Evolutionary conservation across 2,888 invertebrate genomes (phyloP).

Genomic region (Seira ritae): DNA sequence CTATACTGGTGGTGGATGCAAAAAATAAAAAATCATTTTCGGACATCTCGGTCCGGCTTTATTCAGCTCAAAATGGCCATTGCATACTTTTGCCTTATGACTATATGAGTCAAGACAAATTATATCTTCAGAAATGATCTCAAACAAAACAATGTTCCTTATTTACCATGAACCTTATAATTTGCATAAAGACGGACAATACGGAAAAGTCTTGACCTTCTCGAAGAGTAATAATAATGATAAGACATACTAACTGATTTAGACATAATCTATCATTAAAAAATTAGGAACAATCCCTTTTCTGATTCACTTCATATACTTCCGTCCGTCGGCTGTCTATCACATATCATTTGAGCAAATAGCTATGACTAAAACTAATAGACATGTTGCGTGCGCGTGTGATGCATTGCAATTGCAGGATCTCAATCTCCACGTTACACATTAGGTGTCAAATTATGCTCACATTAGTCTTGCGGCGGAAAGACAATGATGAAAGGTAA

Average conservation of each 20-base stretch:
- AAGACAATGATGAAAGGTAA: slow-evolving; percentile 43
- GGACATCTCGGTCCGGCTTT: too few species aligned
- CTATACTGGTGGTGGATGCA: too few species aligned
- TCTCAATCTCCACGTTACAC: slow-evolving; percentile 35
- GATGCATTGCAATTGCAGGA: slow-evolving; percentile 1
- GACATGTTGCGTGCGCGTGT: background rate
- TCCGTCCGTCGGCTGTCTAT: slow-evolving; percentile 42
- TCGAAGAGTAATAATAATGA: slow-evolving; percentile 1
- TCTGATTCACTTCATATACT: slow-evolving; percentile 14
- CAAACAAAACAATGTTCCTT: background rate
- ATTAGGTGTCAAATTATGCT: slow-evolving; percentile 59
- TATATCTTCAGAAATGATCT: too few species aligned
- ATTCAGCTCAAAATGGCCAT: too few species aligned
- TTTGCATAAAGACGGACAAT: slow-evolving; percentile 17
- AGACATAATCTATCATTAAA: slow-evolving; percentile 49
- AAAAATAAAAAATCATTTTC: too few species aligned
- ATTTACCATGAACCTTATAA: slow-evolving; percentile 21
- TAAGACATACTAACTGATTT: background rate
- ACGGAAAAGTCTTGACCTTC: slow-evolving; percentile 46
- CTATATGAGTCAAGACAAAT: too few species aligned
- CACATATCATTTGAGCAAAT: slow-evolving; percentile 5
- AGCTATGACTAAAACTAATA: background rate
- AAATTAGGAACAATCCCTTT: slow-evolving; percentile 35
- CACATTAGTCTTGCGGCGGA: slow-evolving; percentile 42
- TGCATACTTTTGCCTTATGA: too few species aligned